Evolutionary conservation across 2,888 invertebrate genomes (phyloP).

Genomic region (Seira musarum): DNA sequence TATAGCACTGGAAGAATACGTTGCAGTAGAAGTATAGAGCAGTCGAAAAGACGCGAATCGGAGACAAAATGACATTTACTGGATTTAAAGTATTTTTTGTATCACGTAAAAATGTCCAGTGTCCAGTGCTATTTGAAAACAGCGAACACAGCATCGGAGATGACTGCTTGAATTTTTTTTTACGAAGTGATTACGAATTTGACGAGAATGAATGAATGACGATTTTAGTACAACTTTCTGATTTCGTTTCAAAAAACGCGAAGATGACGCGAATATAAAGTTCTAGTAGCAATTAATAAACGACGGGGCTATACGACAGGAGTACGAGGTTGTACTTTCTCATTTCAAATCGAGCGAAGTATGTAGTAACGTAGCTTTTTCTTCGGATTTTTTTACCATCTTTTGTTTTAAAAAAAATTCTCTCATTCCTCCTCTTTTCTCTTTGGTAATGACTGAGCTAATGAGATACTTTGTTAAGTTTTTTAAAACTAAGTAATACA

Average conservation of each 20-base stretch:
- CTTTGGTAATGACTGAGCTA: slow-evolving; percentile 65
- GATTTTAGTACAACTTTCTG: slow-evolving; percentile 23
- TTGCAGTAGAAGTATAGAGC: slow-evolving; percentile 48
- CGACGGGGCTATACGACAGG: slow-evolving; percentile 49
- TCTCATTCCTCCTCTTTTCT: slow-evolving; percentile 43
- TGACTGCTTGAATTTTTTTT: slow-evolving; percentile 40
- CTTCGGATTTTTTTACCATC: slow-evolving; percentile 44
- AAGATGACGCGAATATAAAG: slow-evolving; percentile 52
- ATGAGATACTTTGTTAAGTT: slow-evolving; percentile 61
- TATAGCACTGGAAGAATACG: slow-evolving; percentile 63
- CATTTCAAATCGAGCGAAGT: slow-evolving; percentile 56
- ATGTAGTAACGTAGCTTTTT: slow-evolving; percentile 57
- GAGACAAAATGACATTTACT: slow-evolving; percentile 55
- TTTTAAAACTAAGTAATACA: slow-evolving; percentile 49
- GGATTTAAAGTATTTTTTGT: slow-evolving; percentile 41
- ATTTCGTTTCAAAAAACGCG: slow-evolving; percentile 36
- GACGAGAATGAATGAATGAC: slow-evolving; percentile 15
- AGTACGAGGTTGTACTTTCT: slow-evolving; percentile 58
- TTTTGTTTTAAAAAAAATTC: slow-evolving; percentile 46
- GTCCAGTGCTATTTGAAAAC: slow-evolving; percentile 59
- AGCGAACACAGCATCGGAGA: slow-evolving; percentile 58
- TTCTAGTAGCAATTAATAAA: slow-evolving; percentile 42
- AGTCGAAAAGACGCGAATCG: slow-evolving; percentile 62
- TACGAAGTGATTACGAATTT: slow-evolving; percentile 36
- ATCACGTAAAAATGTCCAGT: slow-evolving; percentile 58